Conservation (phyloP, 2,888 invertebrate genomes). For the Melanchra persicariae region DNA sequence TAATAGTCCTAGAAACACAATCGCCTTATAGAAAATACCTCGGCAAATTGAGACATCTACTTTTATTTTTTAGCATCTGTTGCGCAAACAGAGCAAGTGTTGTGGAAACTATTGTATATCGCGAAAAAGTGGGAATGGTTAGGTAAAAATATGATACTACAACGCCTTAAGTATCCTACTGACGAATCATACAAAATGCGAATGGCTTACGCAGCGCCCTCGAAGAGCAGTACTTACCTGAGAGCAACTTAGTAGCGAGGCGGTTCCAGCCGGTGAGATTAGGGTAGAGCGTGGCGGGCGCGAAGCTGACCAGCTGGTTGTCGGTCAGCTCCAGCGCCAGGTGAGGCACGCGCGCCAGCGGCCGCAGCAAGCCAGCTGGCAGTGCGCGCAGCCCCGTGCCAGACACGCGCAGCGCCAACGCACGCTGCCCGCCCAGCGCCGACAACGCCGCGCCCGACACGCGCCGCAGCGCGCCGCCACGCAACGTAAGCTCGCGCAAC, state of each 20-base stretch:
- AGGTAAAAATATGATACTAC: too few species aligned
- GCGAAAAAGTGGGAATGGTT: too few species aligned
- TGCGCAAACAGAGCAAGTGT: too few species aligned
- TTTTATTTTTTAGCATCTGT: too few species aligned
- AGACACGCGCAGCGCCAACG: slow-evolving; percentile 92
- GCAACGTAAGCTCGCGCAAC: slow-evolving; percentile 93
- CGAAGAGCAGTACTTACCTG: slow-evolving; percentile 88
- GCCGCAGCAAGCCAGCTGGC: slow-evolving; percentile 93
- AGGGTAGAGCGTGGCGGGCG: slow-evolving; percentile 94
- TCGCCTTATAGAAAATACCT: too few species aligned
- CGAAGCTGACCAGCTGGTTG: slow-evolving; percentile 93
- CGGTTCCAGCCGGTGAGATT: slow-evolving; percentile 95
- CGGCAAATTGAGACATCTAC: too few species aligned
- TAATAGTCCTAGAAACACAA: not conserved
- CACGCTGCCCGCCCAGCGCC: slow-evolving; percentile 93
- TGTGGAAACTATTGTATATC: too few species aligned
- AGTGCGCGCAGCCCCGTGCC: slow-evolving; percentile 93
- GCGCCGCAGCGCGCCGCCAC: slow-evolving; percentile 92
- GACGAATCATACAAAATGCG: not conserved
- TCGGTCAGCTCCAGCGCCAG: slow-evolving; percentile 94
- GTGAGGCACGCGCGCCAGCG: slow-evolving; percentile 93
- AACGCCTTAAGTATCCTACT: not conserved
- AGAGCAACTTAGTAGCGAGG: slow-evolving; percentile 95
- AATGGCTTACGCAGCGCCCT: not conserved
- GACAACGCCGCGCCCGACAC: slow-evolving; percentile 93